A percentile compares a stretch with the other conserved stretches of the same genome.
Conservation (phyloP, 1,140 invertebrate species). For the Drosophila sulfurigaster region DNA sequence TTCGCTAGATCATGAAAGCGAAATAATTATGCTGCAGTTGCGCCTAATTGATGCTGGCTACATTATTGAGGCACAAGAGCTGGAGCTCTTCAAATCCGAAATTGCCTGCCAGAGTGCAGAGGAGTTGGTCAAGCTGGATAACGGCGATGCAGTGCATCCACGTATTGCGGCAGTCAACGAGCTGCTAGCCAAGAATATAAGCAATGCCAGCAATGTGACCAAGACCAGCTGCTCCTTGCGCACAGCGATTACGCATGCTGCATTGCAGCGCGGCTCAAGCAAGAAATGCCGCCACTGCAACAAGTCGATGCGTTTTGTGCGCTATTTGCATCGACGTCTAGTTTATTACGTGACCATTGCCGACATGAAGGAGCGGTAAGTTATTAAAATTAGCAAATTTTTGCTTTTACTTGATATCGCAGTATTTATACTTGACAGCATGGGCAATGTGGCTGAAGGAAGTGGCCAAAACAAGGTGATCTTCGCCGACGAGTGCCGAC, state of each 20-base stretch:
- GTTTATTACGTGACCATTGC: conserved; percentile 86
- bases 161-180: conserved; percentile 67
- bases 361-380: conserved; percentile 80
- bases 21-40: conserved; percentile 90
- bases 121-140: conserved; percentile 65
- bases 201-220: conserved; percentile 62
- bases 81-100: conserved; percentile 87
- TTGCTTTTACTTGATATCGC: not conserved
- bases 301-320: conserved; percentile 87
- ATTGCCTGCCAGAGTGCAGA: conserved; percentile 74
- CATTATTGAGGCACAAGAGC: conserved; percentile 89
- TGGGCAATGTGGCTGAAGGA: conserved; percentile 41
- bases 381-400: not conserved
- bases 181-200: conserved; percentile 59
- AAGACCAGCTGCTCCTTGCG: conserved; percentile 88
- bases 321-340: conserved; percentile 87
- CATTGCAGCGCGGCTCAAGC: conserved; percentile 84
- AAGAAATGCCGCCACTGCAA: conserved; percentile 89
- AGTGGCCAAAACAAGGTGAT: conserved; percentile 77
- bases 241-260: conserved; percentile 87
- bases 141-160: conserved; percentile 73
- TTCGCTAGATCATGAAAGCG: conserved; percentile 86
- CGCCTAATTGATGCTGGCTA: conserved; percentile 91
- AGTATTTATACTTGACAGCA: conserved; percentile 15
- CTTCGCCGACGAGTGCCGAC: conserved; percentile 88